phyloP scores from a whole-genome alignment of 2,888 invertebrate species.

The Epinotia bilunana region DNA sequence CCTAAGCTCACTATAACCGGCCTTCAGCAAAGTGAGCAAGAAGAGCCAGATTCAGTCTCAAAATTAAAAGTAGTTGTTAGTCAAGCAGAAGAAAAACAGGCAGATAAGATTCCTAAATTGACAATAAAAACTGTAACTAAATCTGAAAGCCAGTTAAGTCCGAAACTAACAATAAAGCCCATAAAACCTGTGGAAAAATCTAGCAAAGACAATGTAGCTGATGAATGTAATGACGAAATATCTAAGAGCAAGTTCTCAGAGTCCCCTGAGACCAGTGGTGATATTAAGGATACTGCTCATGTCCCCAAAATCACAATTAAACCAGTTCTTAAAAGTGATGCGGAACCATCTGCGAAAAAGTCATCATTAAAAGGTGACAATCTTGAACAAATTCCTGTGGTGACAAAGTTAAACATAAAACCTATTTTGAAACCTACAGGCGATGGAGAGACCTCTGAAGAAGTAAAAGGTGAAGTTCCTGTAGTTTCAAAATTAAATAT shows the following conservation, averaged over 20 bases:
- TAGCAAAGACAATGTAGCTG: slow-evolving; percentile 56
- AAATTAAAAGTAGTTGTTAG: slow-evolving; percentile 75
- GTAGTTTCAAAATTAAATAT: slow-evolving; percentile 83
- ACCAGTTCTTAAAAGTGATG: slow-evolving; percentile 70
- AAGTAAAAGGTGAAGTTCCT: slow-evolving; percentile 75
- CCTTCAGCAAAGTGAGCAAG: slow-evolving; percentile 49
- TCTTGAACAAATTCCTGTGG: slow-evolving; percentile 71
- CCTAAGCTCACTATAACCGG: slow-evolving; percentile 65
- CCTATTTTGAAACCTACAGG: slow-evolving; percentile 78
- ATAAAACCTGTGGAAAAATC: slow-evolving; percentile 68
- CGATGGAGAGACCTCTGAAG: slow-evolving; percentile 63
- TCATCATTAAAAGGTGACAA: slow-evolving; percentile 59
- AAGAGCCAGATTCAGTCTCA: slow-evolving; percentile 59
- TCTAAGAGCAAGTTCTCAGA: slow-evolving; percentile 68
- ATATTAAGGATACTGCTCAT: slow-evolving; percentile 71
- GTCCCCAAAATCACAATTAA: slow-evolving; percentile 86
- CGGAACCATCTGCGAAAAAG: slow-evolving; percentile 61
- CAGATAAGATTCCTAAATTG: slow-evolving; percentile 76
- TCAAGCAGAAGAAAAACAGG: slow-evolving; percentile 68
- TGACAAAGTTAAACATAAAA: slow-evolving; percentile 79
- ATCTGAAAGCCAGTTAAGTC: slow-evolving; percentile 72
- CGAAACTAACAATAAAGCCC: slow-evolving; percentile 81
- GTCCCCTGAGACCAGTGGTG: slow-evolving; percentile 58
- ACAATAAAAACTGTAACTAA: slow-evolving; percentile 76
- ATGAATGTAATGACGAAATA: slow-evolving; percentile 53